phyloP scores from a whole-genome alignment of 1,140 invertebrate genomes.

The Leptinotarsa undecemlineata region DNA sequence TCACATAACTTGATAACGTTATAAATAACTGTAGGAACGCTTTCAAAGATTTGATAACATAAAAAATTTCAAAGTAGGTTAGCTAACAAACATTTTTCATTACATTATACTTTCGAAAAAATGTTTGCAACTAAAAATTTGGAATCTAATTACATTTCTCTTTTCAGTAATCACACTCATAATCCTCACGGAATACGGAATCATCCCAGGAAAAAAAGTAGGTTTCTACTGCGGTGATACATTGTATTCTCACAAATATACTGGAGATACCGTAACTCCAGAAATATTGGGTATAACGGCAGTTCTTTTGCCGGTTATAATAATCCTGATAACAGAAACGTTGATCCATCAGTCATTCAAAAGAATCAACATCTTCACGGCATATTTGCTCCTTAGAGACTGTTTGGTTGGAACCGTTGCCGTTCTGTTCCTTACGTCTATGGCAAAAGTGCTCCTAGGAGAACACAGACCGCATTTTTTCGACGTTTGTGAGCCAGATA shows the following conservation, averaged over 20 bases:
- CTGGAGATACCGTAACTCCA: slow-evolving; percentile 63
- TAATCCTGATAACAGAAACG: slow-evolving; percentile 40
- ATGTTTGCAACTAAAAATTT: too few species aligned
- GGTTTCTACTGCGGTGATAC: slow-evolving; percentile 69
- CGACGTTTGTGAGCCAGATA: slow-evolving; percentile 68
- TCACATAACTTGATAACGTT: too few species aligned
- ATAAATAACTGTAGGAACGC: too few species aligned
- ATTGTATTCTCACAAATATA: slow-evolving; percentile 62
- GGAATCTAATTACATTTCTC: neutral
- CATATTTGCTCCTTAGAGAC: neutral
- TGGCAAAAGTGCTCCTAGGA: slow-evolving; percentile 67
- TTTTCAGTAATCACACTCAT: slow-evolving; percentile 26
- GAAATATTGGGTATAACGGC: slow-evolving; percentile 51
- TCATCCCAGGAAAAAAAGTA: slow-evolving; percentile 57
- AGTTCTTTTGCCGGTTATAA: slow-evolving; percentile 49
- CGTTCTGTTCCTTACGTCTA: slow-evolving; percentile 54
- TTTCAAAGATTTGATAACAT: too few species aligned
- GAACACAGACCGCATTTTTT: slow-evolving; percentile 75
- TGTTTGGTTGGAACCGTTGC: slow-evolving; percentile 25
- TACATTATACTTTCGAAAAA: too few species aligned
- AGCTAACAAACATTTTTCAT: too few species aligned
- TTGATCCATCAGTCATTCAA: slow-evolving; percentile 24
- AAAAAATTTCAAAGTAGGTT: too few species aligned
- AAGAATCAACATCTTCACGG: neutral
- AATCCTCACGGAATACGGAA: slow-evolving; percentile 57